Percentiles rank a stretch among this genome's conserved stretches.
These are phyloP conservation scores for Psammodynastes pulverulentus DNA, from an alignment of 2,113 vertebrate species.

Conservation along the genomic window DNA sequence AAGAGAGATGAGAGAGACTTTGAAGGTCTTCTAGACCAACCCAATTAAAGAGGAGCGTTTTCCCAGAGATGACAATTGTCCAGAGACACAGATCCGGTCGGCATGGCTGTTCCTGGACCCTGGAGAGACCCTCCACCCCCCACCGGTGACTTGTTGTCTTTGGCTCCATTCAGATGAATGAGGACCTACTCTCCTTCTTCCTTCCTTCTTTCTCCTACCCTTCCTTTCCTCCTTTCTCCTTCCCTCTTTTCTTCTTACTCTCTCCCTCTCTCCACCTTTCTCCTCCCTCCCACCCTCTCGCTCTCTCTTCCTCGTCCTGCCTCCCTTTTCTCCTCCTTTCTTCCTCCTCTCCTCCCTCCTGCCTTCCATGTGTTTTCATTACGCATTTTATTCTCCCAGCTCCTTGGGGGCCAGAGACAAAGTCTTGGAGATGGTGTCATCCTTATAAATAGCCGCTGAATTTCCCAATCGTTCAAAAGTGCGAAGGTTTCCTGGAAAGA, in stretches of 20 bases:
- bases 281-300: no score
- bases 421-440: not conserved
- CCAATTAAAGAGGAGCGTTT: no score
- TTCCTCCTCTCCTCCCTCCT: not conserved
- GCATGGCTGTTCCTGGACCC: no score
- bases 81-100: no score
- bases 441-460: not conserved
- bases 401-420: not conserved
- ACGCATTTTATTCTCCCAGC: not conserved
- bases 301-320: not conserved
- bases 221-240: not conserved
- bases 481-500: not conserved
- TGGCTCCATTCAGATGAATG: no score
- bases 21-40: no score
- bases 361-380: not conserved
- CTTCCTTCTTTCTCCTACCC: no score
- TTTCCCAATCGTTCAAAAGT: not conserved
- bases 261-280: no score
- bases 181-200: not conserved
- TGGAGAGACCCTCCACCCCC: no score
- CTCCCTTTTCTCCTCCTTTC: not conserved
- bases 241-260: fast-evolving
- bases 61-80: no score
- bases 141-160: no score
- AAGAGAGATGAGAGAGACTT: no score